phyloP scores from a whole-genome alignment of 37 sponge, comb jelly and placozoan genomes.

The Mnemiopsis leidyi region DNA sequence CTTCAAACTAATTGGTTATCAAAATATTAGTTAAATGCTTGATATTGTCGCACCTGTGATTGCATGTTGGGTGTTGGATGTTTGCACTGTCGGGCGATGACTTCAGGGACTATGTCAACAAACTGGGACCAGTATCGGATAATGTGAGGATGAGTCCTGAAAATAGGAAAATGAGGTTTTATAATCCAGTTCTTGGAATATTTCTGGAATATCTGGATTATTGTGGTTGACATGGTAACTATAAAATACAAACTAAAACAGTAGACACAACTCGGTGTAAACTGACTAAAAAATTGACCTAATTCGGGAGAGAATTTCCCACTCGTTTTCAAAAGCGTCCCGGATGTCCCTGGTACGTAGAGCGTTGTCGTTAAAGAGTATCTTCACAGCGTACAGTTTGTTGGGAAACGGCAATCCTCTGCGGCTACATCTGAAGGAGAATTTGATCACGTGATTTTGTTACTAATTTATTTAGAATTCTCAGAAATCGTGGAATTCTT shows the following conservation, averaged over 20 bases:
- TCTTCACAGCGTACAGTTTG: slow-evolving; percentile 82
- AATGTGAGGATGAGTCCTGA: slow-evolving; percentile 73
- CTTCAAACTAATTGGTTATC: no score
- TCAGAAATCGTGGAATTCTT: no score
- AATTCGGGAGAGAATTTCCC: slow-evolving; percentile 76
- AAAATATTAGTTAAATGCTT: no score
- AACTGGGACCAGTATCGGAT: slow-evolving; percentile 84
- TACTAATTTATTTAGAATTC: no score
- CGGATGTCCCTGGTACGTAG: slow-evolving; percentile 71
- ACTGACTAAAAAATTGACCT: not conserved
- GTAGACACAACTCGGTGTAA: no score
- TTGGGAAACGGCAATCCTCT: slow-evolving; percentile 68
- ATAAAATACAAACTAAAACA: no score
- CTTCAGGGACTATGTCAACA: slow-evolving; percentile 73
- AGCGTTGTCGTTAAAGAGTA: slow-evolving; percentile 79
- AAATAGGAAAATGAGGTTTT: no score
- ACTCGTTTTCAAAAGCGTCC: slow-evolving; percentile 83
- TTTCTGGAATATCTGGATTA: no score
- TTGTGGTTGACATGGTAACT: no score
- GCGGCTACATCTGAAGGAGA: slow-evolving; percentile 68
- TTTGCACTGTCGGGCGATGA: slow-evolving; percentile 67
- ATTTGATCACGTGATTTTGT: no score
- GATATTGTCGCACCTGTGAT: slow-evolving; percentile 41
- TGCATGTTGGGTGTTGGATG: slow-evolving; percentile 53
- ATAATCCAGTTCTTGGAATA: no score